Percentiles rank a stretch among this genome's conserved stretches.
Conservation (phyloP, 2,797 vertebrate species). For the Odontamblyopus lacepedii region DNA sequence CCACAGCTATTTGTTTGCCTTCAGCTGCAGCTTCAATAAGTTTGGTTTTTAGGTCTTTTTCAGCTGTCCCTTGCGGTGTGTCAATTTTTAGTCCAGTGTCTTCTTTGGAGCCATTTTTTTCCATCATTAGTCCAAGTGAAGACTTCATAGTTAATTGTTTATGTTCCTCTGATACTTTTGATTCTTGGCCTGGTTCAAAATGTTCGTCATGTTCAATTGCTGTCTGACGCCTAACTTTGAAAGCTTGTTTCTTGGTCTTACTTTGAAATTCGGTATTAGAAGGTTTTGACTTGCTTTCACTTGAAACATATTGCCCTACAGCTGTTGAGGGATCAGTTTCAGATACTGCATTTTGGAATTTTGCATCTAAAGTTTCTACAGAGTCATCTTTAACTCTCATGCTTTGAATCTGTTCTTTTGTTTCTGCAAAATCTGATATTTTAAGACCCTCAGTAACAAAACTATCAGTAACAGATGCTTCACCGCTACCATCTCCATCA, state of each 20-base stretch:
- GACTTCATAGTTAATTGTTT: conserved; percentile 1
- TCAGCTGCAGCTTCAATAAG: not conserved
- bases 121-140: not conserved
- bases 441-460: conserved; percentile 21
- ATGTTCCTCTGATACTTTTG: not conserved
- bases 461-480: conserved; percentile 62
- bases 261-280: not conserved
- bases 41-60: not conserved
- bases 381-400: conserved; percentile 4
- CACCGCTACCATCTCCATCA: conserved; percentile 1
- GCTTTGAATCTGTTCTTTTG: conserved; percentile 7
- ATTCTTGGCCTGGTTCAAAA: not conserved
- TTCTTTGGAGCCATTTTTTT: not conserved
- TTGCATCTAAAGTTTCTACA: not conserved
- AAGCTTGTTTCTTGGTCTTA: conserved; percentile 15
- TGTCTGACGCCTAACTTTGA: conserved; percentile 8
- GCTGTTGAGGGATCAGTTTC: not conserved
- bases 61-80: not conserved
- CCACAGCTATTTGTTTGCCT: no score
- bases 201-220: conserved; percentile 13
- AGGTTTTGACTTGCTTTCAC: conserved; percentile 9
- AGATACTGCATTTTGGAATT: not conserved
- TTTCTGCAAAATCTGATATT: conserved; percentile 2
- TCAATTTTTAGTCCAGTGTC: not conserved
- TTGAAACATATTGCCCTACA: conserved; percentile 2